Evolutionary conservation across 2,888 invertebrate species (phyloP).

Genomic region (Pyrochroa serraticornis): DNA sequence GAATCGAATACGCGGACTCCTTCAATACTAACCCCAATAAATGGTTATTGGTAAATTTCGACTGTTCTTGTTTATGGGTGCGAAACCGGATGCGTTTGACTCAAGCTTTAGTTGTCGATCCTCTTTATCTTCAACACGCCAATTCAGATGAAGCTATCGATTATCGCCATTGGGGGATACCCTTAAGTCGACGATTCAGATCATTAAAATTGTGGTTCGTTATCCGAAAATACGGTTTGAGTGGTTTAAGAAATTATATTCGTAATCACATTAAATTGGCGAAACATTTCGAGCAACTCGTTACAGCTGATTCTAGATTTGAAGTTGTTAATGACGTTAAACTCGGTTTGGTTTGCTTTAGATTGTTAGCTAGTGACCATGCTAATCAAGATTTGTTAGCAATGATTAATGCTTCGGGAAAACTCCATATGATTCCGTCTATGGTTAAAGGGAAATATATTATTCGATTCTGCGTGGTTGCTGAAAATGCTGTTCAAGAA

Average conservation of each 20-base stretch:
- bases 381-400: conserved; percentile 78
- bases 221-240: conserved; percentile 78
- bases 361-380: conserved; percentile 70
- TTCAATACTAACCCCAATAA: conserved; percentile 91
- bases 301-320: conserved; percentile 73
- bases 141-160: conserved; percentile 74
- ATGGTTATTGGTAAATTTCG: conserved; percentile 84
- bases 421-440: conserved; percentile 86
- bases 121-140: conserved; percentile 82
- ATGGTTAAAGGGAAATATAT: conserved; percentile 77
- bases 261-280: conserved; percentile 81
- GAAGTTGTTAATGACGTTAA: conserved; percentile 78
- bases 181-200: conserved; percentile 81
- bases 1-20: conserved; percentile 79
- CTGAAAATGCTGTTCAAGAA: conserved; percentile 75
- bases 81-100: conserved; percentile 77
- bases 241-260: conserved; percentile 82
- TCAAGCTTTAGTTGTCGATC: conserved; percentile 84
- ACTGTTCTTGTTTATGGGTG: conserved; percentile 86
- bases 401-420: conserved; percentile 80
- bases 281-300: conserved; percentile 73
- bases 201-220: conserved; percentile 91
- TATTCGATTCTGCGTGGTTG: conserved; percentile 78
- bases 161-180: conserved; percentile 86
- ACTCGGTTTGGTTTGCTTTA: conserved; percentile 80